Evolutionary conservation across 2,888 invertebrate genomes (phyloP).

Genomic region (Eupeodes luniger): DNA sequence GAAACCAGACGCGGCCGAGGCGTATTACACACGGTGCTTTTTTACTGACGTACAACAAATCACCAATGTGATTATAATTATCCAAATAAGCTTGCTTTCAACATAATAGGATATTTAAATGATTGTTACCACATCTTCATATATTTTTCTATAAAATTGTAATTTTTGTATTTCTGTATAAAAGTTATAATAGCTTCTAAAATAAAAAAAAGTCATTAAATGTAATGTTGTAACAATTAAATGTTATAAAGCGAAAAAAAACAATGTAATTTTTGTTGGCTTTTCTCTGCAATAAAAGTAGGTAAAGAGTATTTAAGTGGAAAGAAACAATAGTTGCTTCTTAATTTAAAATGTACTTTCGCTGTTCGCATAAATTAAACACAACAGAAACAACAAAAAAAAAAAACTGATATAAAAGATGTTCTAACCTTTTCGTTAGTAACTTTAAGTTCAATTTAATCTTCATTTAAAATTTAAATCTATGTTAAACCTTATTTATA

Average conservation of each 20-base stretch:
- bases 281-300: background rate
- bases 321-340: background rate
- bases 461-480: background rate
- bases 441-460: background rate
- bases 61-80: slow-evolving; percentile 13
- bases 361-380: background rate
- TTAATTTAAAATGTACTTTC: background rate
- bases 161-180: slow-evolving; percentile 70
- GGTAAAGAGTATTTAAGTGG: background rate
- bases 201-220: slow-evolving; percentile 67
- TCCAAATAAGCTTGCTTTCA: slow-evolving; percentile 38
- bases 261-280: background rate
- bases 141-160: slow-evolving; percentile 72
- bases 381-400: background rate
- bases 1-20: slow-evolving; percentile 94
- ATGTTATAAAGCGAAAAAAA: background rate
- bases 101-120: slow-evolving; percentile 55
- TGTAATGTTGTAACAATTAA: slow-evolving; percentile 34
- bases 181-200: slow-evolving; percentile 51
- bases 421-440: background rate
- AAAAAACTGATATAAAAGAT: background rate
- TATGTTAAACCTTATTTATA: no score
- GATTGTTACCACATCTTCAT: slow-evolving; percentile 63
- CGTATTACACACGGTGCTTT: slow-evolving; percentile 96
- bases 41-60: slow-evolving; percentile 88